Conservation (phyloP, 2,888 invertebrate species). For the Dexiosoma caninum region DNA sequence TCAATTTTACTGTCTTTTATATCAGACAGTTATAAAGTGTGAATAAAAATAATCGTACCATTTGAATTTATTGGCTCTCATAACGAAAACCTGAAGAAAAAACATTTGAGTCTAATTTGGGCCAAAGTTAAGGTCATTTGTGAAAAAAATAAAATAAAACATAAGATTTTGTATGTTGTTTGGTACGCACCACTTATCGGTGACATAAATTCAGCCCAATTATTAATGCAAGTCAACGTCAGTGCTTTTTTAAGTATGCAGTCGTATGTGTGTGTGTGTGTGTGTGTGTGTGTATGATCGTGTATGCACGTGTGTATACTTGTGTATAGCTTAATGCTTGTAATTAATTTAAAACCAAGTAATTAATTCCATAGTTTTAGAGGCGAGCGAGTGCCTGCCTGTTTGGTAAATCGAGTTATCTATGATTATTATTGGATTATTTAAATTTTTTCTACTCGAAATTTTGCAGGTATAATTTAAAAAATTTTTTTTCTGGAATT, state of each 20-base stretch:
- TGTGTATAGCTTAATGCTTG: background rate
- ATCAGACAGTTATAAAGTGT: background rate
- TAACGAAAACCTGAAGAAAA: background rate
- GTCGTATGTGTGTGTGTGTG: no score
- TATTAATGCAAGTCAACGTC: conserved; percentile 38
- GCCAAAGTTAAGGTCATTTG: conserved; percentile 53
- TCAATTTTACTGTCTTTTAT: background rate
- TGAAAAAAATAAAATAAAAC: conserved; percentile 8
- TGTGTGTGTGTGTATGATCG: no score
- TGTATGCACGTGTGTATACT: background rate
- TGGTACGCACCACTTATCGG: no score
- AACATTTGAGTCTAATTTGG: conserved; percentile 12
- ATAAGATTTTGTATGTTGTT: background rate
- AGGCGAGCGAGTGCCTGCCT: no score
- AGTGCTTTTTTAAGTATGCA: background rate
- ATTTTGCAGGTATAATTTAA: no score
- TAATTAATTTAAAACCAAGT: background rate
- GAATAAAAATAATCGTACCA: conserved; percentile 6
- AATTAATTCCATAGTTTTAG: no score
- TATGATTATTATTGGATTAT: no score
- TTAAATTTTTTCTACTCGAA: no score
- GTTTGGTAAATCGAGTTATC: no score
- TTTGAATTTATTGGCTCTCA: background rate
- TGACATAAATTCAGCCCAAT: conserved; percentile 24
- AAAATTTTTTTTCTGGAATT: no score